Percentiles rank a stretch among this genome's conserved stretches.
Conservation (phyloP, 2,113 vertebrate genomes). For the Spheniscus mendiculus region DNA sequence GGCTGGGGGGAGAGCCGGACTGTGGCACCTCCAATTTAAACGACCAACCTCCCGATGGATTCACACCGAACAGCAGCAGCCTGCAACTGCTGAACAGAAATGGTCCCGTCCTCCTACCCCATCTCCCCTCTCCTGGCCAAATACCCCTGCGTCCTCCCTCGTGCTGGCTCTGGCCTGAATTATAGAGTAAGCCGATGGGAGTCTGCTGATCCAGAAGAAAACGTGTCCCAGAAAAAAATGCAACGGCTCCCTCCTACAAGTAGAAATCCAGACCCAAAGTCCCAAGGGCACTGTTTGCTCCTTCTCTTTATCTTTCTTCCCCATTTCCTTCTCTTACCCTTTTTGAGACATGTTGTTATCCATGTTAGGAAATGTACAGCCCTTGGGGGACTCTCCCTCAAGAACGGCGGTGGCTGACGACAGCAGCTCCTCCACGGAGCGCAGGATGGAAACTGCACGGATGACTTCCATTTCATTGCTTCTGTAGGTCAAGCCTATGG, state of each 20-base stretch:
- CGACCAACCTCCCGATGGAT: background rate
- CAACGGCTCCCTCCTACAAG: background rate
- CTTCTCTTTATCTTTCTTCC: background rate
- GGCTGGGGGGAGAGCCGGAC: background rate
- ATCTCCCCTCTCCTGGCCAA: background rate
- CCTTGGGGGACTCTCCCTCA: background rate
- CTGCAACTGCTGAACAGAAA: background rate
- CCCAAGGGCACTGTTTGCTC: background rate
- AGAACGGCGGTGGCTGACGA: background rate
- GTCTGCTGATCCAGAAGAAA: background rate
- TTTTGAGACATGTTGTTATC: background rate
- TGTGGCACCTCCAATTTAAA: background rate
- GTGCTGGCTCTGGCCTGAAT: background rate
- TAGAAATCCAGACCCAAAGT: background rate
- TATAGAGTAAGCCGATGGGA: accelerated
- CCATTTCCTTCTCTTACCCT: background rate
- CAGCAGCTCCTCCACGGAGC: background rate
- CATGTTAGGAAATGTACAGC: background rate
- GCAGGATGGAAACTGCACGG: background rate
- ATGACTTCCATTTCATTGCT: background rate
- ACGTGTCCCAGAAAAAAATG: background rate
- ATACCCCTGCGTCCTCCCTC: accelerated
- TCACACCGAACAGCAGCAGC: background rate
- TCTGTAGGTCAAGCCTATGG: background rate
- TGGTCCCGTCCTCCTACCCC: background rate